Percentiles rank a stretch among this genome's conserved stretches.
phyloP scores from a whole-genome alignment of 2,113 vertebrate species.

The Forbesichthys papilliferus region DNA sequence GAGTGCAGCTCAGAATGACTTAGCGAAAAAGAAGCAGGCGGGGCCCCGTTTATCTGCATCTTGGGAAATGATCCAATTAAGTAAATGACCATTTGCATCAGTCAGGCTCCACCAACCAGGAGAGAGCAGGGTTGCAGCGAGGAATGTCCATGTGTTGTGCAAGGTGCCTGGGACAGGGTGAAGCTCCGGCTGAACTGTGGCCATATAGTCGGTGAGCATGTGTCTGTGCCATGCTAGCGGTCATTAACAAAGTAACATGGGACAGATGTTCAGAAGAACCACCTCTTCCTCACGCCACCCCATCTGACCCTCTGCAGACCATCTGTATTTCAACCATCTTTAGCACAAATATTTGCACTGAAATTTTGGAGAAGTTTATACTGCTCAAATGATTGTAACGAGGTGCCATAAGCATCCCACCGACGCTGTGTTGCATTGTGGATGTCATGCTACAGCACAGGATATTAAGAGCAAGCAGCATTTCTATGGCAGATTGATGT shows the following conservation, averaged over 20 bases:
- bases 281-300: constrained; percentile 12
- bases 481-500: background rate
- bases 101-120: constrained; percentile 77
- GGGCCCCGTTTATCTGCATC: constrained; percentile 65
- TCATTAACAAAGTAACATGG: constrained; percentile 76
- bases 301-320: constrained; percentile 71
- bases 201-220: constrained; percentile 30
- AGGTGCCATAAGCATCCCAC: no score
- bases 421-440: background rate
- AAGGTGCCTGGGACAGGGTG: constrained; percentile 65
- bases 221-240: constrained; percentile 55
- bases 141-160: constrained; percentile 63
- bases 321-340: constrained; percentile 80
- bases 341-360: constrained; percentile 67
- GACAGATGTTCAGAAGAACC: constrained; percentile 78
- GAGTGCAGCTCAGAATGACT: constrained; percentile 87
- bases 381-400: background rate
- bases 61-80: constrained; percentile 97
- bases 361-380: constrained; percentile 45
- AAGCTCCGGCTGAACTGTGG: constrained; percentile 67
- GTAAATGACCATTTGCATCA: constrained; percentile 94
- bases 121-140: constrained; percentile 35
- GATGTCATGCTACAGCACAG: background rate
- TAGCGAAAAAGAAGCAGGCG: constrained; percentile 61
- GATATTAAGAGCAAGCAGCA: background rate